Conservation (phyloP, 2,888 invertebrate species). For the Diogma glabrata region DNA sequence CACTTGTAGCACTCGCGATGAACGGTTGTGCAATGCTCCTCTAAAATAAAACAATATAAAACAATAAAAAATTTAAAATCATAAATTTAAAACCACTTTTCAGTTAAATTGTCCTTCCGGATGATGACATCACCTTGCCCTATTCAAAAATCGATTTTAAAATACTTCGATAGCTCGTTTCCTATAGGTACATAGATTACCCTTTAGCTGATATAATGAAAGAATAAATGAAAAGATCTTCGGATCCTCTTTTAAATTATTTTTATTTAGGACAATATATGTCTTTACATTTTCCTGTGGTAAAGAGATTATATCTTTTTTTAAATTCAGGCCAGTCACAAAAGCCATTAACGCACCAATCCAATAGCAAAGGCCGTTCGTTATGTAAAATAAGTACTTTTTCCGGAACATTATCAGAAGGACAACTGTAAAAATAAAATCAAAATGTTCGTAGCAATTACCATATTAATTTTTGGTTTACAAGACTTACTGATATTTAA, state of each 20-base stretch:
- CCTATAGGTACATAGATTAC: too few species aligned
- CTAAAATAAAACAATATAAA: too few species aligned
- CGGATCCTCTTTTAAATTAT: neutral
- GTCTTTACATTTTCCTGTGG: constrained; percentile 33
- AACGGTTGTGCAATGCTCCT: too few species aligned
- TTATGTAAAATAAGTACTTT: constrained; percentile 59
- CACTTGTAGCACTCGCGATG: too few species aligned
- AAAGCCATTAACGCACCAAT: constrained; percentile 62
- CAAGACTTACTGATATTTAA: constrained; percentile 44
- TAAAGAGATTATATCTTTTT: constrained; percentile 42
- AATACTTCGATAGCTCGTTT: too few species aligned
- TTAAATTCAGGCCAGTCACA: constrained; percentile 63
- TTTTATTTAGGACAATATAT: neutral
- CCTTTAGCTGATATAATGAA: too few species aligned
- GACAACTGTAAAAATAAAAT: constrained; percentile 13
- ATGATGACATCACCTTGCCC: too few species aligned
- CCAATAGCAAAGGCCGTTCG: constrained; percentile 53
- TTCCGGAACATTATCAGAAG: constrained; percentile 33
- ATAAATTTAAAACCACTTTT: too few species aligned
- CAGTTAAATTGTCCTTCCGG: too few species aligned
- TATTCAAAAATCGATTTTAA: too few species aligned
- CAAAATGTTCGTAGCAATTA: neutral
- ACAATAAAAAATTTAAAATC: too few species aligned
- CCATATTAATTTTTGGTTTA: neutral
- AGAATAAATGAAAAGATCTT: neutral